A percentile compares a stretch with the other conserved stretches of the same genome.
phyloP scores from a whole-genome alignment of 1,140 invertebrate genomes.

The Drosophila pandora region DNA sequence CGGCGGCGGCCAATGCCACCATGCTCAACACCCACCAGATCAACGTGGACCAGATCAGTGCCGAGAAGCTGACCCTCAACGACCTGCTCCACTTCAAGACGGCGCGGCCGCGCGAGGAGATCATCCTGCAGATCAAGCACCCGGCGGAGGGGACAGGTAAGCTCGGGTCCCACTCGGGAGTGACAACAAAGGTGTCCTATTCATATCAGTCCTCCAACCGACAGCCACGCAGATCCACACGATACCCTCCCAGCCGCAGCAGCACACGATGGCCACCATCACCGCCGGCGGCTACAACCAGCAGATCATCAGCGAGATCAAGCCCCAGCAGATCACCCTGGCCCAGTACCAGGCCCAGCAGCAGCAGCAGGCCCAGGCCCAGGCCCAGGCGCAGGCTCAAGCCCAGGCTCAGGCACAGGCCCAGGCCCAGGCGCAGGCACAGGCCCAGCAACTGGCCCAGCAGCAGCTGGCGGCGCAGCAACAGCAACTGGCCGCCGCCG shows the following conservation, averaged over 20 bases:
- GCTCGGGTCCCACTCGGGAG: neutral
- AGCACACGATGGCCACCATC: slow-evolving; percentile 81
- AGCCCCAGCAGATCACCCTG: slow-evolving; percentile 80
- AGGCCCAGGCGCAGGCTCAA: slow-evolving; percentile 61
- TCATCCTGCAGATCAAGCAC: slow-evolving; percentile 80
- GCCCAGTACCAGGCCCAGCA: slow-evolving; percentile 81
- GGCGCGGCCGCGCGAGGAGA: slow-evolving; percentile 76
- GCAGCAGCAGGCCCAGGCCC: slow-evolving; percentile 62
- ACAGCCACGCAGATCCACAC: slow-evolving; percentile 74
- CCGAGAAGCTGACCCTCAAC: slow-evolving; percentile 75
- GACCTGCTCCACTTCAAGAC: slow-evolving; percentile 79
- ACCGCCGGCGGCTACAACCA: slow-evolving; percentile 78
- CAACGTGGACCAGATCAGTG: slow-evolving; percentile 76
- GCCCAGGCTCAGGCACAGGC: slow-evolving; percentile 52
- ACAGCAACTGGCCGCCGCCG: slow-evolving; percentile 36
- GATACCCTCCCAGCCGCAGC: slow-evolving; percentile 75
- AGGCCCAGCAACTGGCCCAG: slow-evolving; percentile 58
- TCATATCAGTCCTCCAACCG: neutral
- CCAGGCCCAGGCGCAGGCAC: slow-evolving; percentile 52
- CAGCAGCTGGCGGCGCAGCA: slow-evolving; percentile 63
- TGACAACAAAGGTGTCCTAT: neutral
- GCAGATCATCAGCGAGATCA: slow-evolving; percentile 82
- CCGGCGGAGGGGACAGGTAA: slow-evolving; percentile 69
- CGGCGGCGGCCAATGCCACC: slow-evolving; percentile 63
- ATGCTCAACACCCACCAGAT: slow-evolving; percentile 68